Evolutionary conservation across 1,140 invertebrate species (phyloP).

Genomic region (Aphidius gifuensis): DNA sequence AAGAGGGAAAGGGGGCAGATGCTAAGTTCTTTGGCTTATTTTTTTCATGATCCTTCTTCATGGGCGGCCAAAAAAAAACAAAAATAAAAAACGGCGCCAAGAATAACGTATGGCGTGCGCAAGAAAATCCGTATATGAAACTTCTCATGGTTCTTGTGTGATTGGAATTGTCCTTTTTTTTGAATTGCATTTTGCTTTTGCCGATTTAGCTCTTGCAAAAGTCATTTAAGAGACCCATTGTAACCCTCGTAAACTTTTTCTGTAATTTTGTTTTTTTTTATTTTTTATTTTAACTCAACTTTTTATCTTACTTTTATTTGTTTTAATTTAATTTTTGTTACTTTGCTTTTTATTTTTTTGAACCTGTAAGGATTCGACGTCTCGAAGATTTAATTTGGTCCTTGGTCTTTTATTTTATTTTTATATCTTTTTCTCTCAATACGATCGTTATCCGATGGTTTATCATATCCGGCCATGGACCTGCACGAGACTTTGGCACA

Average conservation of each 20-base stretch:
- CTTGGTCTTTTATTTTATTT: constrained; percentile 29
- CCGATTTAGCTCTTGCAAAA: neutral
- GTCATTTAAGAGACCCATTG: constrained; percentile 21
- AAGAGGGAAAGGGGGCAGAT: constrained; percentile 1
- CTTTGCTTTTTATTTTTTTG: constrained; percentile 5
- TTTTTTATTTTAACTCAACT: constrained; percentile 2
- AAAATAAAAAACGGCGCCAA: constrained; percentile 38
- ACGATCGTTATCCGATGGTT: constrained; percentile 50
- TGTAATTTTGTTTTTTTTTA: neutral
- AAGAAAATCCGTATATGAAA: constrained; percentile 10
- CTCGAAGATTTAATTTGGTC: constrained; percentile 39
- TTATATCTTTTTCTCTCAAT: constrained; percentile 14
- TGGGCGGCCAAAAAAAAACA: neutral
- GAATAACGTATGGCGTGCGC: too few species aligned
- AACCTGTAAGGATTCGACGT: constrained; percentile 28
- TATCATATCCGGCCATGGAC: constrained; percentile 45
- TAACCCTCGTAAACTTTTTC: constrained; percentile 28
- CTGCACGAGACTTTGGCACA: constrained; percentile 16
- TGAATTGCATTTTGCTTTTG: constrained; percentile 9
- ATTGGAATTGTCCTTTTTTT: constrained; percentile 7
- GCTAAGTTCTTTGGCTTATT: neutral
- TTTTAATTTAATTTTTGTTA: neutral
- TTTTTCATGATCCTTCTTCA: neutral
- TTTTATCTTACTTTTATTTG: constrained; percentile 17
- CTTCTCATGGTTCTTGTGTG: constrained; percentile 12